phyloP scores from a whole-genome alignment of 1,140 invertebrate species.

The Drusus annulatus region DNA sequence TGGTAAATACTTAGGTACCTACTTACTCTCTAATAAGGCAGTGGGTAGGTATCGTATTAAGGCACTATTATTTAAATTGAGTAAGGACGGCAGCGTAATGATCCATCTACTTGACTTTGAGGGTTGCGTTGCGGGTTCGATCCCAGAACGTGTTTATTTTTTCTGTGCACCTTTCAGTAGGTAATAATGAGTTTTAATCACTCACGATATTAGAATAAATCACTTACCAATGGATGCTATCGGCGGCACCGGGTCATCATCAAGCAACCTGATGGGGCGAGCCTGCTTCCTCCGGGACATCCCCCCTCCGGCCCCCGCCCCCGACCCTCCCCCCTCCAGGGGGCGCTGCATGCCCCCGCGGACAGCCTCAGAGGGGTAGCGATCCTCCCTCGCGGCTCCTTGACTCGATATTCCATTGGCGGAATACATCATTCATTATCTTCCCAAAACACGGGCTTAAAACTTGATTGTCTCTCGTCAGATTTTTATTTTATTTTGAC shows the following conservation, averaged over 20 bases:
- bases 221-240: not conserved
- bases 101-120: too few species aligned
- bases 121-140: too few species aligned
- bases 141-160: not conserved
- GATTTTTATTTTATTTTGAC: too few species aligned
- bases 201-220: too few species aligned
- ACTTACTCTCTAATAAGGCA: too few species aligned
- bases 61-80: too few species aligned
- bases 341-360: conserved; percentile 24
- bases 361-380: not conserved
- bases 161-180: not conserved
- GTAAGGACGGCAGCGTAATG: too few species aligned
- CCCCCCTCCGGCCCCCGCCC: conserved; percentile 46
- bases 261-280: conserved; percentile 71
- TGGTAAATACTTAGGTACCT: too few species aligned
- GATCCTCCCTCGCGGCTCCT: not conserved
- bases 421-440: conserved; percentile 45
- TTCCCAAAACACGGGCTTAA: not conserved
- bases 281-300: conserved; percentile 79
- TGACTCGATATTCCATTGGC: conserved; percentile 11
- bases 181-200: too few species aligned
- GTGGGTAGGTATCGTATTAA: too few species aligned
- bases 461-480: too few species aligned
- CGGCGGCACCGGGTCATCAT: conserved; percentile 64
- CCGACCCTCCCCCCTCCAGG: conserved; percentile 35